Evolutionary conservation across 1,140 invertebrate genomes (phyloP).

Genomic region (Trissolcus basalis): DNA sequence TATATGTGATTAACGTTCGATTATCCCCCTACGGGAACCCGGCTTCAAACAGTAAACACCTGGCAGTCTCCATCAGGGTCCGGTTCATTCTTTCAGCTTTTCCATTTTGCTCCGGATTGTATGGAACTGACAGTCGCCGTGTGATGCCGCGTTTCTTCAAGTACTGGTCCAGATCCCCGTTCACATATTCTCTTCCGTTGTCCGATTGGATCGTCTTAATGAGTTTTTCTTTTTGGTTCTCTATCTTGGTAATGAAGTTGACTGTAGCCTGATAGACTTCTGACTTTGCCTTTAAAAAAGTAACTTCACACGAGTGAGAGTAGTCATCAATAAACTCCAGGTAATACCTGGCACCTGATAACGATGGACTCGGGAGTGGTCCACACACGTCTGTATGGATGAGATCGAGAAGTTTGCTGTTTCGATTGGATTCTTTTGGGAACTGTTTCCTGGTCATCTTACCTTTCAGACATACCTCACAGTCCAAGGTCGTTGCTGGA

Average conservation of each 20-base stretch:
- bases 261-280: conserved; percentile 7
- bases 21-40: too few species aligned
- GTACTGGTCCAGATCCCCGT: background rate
- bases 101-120: conserved; percentile 58
- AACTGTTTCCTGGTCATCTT: conserved; percentile 15
- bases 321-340: conserved; percentile 24
- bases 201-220: conserved; percentile 5
- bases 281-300: conserved; percentile 12
- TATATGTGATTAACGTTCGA: too few species aligned
- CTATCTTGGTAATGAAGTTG: conserved; percentile 1
- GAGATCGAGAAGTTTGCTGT: background rate
- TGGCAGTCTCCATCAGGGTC: conserved; percentile 53
- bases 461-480: conserved; percentile 11
- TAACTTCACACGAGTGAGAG: conserved; percentile 9
- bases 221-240: conserved; percentile 14
- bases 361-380: conserved; percentile 7
- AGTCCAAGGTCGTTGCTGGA: background rate
- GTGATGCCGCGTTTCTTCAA: background rate
- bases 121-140: background rate
- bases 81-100: conserved; percentile 64
- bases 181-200: conserved; percentile 14
- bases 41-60: conserved; percentile 21
- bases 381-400: conserved; percentile 33
- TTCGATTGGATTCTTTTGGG: background rate
- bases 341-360: conserved; percentile 16